Conservation (phyloP, 30 jellyfish, hydroid and myxozoan species). For the Euphysa ruthae region DNA sequence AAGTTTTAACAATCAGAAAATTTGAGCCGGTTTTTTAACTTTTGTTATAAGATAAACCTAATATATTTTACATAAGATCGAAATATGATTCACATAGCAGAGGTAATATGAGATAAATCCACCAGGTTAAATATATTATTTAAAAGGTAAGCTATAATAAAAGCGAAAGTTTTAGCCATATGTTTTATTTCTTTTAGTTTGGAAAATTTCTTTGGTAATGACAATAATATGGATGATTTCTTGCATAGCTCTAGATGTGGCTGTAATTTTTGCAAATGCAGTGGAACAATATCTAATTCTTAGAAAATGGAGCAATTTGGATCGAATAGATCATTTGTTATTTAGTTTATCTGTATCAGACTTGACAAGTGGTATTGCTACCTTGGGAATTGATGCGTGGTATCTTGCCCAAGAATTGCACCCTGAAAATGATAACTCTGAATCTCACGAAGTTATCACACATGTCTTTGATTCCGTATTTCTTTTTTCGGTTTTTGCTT, state of each 20-base stretch:
- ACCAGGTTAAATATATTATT: no score
- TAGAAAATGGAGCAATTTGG: constrained; percentile 12
- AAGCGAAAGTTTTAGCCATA: no score
- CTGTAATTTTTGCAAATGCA: constrained; percentile 19
- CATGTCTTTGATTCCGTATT: constrained; percentile 23
- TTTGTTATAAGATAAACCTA: no score
- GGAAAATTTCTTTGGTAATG: neutral
- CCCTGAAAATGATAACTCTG: neutral
- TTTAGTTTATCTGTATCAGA: constrained; percentile 29
- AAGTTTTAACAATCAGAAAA: no score
- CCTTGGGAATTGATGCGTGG: constrained; percentile 30
- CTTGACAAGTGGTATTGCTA: constrained; percentile 24
- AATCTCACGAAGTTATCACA: neutral
- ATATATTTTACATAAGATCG: no score
- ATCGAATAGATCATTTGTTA: constrained; percentile 28
- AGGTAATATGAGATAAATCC: no score
- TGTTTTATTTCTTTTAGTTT: no score
- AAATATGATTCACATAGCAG: no score
- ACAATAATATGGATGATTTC: constrained; percentile 15
- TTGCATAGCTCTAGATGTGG: constrained; percentile 13
- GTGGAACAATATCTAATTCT: constrained; percentile 11
- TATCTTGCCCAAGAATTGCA: constrained; percentile 6
- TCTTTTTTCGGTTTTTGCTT: constrained; percentile 24
- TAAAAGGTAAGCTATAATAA: no score
- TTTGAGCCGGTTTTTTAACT: no score